Conservation (phyloP, 1,140 invertebrate genomes). For the Drosophila murphyi region DNA sequence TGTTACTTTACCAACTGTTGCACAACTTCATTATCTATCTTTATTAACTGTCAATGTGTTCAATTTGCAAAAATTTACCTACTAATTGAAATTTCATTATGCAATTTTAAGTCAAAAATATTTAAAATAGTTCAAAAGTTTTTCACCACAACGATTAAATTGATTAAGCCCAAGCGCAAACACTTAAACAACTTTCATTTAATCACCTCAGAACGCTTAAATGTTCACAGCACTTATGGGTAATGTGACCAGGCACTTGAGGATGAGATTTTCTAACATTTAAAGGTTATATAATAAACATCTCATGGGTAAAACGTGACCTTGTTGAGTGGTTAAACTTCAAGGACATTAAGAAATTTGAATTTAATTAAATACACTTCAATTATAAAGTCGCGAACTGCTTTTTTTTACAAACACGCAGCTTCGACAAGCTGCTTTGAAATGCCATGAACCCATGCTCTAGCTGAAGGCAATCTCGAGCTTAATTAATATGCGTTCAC, state of each 20-base stretch:
- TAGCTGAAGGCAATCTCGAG: slow-evolving; percentile 14
- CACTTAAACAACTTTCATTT: neutral
- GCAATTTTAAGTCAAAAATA: no score
- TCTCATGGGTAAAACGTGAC: neutral
- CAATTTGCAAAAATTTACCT: no score
- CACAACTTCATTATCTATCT: no score
- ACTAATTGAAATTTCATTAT: no score
- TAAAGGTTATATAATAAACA: neutral
- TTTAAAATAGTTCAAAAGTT: no score
- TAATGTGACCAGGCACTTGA: no score
- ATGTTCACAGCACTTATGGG: neutral
- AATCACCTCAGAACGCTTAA: neutral
- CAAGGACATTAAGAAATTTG: slow-evolving; percentile 21
- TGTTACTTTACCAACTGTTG: no score
- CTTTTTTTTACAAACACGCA: slow-evolving; percentile 23
- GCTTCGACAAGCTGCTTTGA: slow-evolving; percentile 13
- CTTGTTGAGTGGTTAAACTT: slow-evolving; percentile 10
- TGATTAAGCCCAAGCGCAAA: no score
- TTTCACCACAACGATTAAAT: no score
- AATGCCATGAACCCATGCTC: neutral
- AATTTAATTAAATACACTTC: slow-evolving; percentile 49
- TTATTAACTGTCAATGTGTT: no score
- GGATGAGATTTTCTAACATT: neutral
- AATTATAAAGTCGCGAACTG: slow-evolving; percentile 6
- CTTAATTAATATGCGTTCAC: slow-evolving; percentile 45